A percentile compares a stretch with the other conserved stretches of the same genome.
Conservation (phyloP, 1,140 invertebrate genomes). For the Drosophila pachea region DNA sequence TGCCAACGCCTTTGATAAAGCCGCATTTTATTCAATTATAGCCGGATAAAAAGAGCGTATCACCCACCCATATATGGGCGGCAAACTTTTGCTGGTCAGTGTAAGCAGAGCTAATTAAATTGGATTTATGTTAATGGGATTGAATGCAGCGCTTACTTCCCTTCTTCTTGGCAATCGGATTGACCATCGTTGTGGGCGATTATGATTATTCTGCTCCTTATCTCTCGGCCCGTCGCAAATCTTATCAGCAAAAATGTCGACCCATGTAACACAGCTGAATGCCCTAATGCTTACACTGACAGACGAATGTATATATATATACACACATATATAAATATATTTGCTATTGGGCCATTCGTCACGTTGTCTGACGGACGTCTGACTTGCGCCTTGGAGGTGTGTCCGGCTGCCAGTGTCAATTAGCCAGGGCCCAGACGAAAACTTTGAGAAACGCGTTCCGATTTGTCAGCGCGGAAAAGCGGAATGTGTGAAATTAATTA, state of each 20-base stretch:
- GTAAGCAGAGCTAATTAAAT: conserved; percentile 57
- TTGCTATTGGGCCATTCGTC: too few relatives aligned
- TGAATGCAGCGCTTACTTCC: conserved; percentile 27
- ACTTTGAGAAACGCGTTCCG: too few relatives aligned
- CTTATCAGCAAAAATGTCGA: conserved; percentile 32
- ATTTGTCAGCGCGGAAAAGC: too few relatives aligned
- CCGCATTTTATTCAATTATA: conserved; percentile 72
- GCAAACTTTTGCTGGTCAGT: conserved; percentile 27
- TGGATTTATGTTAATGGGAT: conserved; percentile 52
- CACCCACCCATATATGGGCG: not conserved
- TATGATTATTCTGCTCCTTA: conserved; percentile 10
- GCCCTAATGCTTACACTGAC: not conserved
- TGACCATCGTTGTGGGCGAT: conserved; percentile 34
- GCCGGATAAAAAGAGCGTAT: conserved; percentile 55
- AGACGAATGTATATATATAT: conserved; percentile 23
- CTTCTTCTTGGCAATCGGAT: conserved; percentile 22
- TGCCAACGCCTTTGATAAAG: conserved; percentile 42
- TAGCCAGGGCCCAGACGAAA: too few relatives aligned
- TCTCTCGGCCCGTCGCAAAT: conserved; percentile 27
- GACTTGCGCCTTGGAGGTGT: too few relatives aligned
- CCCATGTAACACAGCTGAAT: conserved; percentile 41
- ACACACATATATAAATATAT: conserved; percentile 12
- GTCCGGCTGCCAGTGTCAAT: too few relatives aligned
- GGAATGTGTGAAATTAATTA: too few relatives aligned
- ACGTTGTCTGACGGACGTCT: too few relatives aligned